Conservation (phyloP, 2,113 vertebrate species). For the Ginglymostoma cirratum region DNA sequence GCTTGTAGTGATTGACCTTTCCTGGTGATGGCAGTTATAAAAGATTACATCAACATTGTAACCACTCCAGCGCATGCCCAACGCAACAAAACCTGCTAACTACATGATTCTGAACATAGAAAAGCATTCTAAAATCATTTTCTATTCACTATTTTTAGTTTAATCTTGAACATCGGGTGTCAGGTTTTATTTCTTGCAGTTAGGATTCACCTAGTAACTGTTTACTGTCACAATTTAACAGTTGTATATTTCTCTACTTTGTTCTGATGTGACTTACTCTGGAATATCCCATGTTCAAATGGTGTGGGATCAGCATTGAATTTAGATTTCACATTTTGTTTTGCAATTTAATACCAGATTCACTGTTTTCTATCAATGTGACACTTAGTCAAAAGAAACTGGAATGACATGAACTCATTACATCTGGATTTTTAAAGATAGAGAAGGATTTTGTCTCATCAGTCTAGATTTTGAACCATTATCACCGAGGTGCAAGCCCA, state of each 20-base stretch:
- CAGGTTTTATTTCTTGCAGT: not conserved
- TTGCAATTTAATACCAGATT: not conserved
- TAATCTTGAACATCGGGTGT: not conserved
- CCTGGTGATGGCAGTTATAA: not conserved
- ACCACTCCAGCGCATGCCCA: not conserved
- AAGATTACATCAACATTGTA: not conserved
- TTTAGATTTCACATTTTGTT: not conserved
- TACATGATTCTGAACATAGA: not conserved
- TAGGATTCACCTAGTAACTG: not conserved
- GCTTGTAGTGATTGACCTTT: slow-evolving; percentile 5
- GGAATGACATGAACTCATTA: not conserved
- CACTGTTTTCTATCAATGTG: not conserved
- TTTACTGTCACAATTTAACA: not conserved
- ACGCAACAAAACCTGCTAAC: not conserved
- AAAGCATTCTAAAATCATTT: not conserved
- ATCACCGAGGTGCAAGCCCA: not conserved
- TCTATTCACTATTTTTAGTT: not conserved
- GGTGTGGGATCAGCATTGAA: not conserved
- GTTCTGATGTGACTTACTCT: not conserved
- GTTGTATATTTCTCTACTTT: not conserved
- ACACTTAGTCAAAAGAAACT: not conserved
- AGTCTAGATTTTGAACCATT: not conserved
- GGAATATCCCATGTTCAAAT: not conserved
- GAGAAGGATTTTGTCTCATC: not conserved
- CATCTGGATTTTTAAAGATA: not conserved